Base-by-base conservation (phyloP, 2,888 invertebrate species). In the Acholoe squamosa region DNA sequence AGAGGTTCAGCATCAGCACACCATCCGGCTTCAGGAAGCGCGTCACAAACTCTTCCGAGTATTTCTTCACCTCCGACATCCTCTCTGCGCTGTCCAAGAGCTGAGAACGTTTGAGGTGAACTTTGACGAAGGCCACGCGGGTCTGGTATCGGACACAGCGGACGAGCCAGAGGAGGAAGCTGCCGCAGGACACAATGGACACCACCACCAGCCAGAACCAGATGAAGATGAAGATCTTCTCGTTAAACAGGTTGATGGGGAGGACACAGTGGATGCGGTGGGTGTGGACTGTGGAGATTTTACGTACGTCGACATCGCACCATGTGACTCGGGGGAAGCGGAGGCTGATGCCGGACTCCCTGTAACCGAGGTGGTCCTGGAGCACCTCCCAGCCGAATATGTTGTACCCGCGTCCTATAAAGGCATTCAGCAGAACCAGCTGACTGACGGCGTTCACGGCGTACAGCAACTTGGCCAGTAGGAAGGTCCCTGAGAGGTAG, bases 381-480 rank as follows among this genome's bases (percentile, higher is more conserved):
- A 86, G 86, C 28, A 86, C 86, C 92, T 96, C 95, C 86, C 95
- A 95, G 84, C 96, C 96, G 93, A 95, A 95, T 51, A 95, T 88
- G 92, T 94, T 94, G 92, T 94, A 95, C 25, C 95, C 94, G 61
- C 94, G 94, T 77, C 96, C 96, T 84, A 96, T 94, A 92, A 96
- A 96, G 90, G 95, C 94, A 93, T 96, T 96, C 92, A 96, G 94
- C 92, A 96, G 93, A 92, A 96, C 95, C 91, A 96, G 94, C 93
- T 96, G 96, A n/a, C 95, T 95, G n/a, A 96, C 94, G 34, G 95
- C 95, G 92, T 96, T 96, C 33, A 94, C 92, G 91, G 96, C 94
- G 92, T 96, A 96, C 14, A 96, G 92, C 67, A 95, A 89, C 93
- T 96, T 96, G 91, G 94, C 94, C 91, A 96, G 93, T 84, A 96